phyloP scores from a whole-genome alignment of 2,888 invertebrate species.

The Doris montereyensis region DNA sequence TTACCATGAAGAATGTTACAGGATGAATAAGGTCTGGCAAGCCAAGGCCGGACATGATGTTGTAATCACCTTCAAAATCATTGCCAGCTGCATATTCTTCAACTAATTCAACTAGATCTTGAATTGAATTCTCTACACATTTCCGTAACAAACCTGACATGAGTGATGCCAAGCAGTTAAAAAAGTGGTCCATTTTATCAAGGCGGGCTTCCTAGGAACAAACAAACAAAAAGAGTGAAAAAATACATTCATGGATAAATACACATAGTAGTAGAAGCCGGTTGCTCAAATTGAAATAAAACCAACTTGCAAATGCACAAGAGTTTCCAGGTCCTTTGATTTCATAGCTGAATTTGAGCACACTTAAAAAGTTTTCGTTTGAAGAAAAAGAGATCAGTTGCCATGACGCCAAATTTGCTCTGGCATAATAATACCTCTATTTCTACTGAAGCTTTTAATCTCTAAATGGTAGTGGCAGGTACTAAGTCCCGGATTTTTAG shows the following conservation, averaged over 20 bases:
- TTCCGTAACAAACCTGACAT: constrained; percentile 84
- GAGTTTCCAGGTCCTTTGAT: too few species aligned
- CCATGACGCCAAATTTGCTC: too few species aligned
- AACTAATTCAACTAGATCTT: constrained; percentile 67
- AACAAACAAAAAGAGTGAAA: background rate
- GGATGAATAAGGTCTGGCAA: constrained; percentile 61
- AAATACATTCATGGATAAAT: background rate
- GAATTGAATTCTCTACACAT: constrained; percentile 67
- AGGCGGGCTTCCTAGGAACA: constrained; percentile 63
- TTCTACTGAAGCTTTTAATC: too few species aligned
- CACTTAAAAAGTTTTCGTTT: too few species aligned
- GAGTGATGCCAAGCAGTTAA: constrained; percentile 81
- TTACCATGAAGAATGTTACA: constrained; percentile 67
- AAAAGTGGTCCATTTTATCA: constrained; percentile 79
- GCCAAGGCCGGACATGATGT: constrained; percentile 64
- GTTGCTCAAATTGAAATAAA: too few species aligned
- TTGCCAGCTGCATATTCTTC: constrained; percentile 70
- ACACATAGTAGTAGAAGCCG: too few species aligned
- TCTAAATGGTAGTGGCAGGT: too few species aligned
- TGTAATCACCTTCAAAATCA: constrained; percentile 66
- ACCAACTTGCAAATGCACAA: too few species aligned
- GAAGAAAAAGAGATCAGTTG: too few species aligned
- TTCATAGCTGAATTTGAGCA: too few species aligned
- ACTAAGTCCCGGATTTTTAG: too few species aligned
- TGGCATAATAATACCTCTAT: too few species aligned